phyloP scores from a whole-genome alignment of 2,113 vertebrate species.

The Labeo rohita region DNA sequence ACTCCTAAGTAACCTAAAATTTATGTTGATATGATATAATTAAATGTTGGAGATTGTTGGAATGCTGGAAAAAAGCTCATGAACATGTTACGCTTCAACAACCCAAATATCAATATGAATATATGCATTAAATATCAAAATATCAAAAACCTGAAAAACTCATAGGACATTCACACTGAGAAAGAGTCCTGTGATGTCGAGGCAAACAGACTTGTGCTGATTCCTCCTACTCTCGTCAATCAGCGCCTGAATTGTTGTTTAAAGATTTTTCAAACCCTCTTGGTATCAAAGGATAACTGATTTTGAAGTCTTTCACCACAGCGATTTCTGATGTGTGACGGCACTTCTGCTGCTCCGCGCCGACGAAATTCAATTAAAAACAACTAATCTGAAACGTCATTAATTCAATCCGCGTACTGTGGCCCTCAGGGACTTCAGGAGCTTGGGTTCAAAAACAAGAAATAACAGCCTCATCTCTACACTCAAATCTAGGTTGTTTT shows the following conservation, averaged over 20 bases:
- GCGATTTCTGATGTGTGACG: neutral
- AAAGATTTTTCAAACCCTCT: neutral
- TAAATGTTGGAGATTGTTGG: neutral
- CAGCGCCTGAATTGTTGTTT: neutral
- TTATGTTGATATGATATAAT: neutral
- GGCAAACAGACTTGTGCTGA: neutral
- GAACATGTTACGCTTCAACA: neutral
- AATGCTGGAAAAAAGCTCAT: neutral
- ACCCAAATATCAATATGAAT: neutral
- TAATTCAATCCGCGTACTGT: neutral
- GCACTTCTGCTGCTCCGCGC: neutral
- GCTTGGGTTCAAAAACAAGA: neutral
- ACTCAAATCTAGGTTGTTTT: constrained; percentile 26
- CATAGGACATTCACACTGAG: neutral
- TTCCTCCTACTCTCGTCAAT: neutral
- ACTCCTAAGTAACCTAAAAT: neutral
- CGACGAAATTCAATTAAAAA: constrained; percentile 1
- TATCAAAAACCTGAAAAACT: neutral
- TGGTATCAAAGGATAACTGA: neutral
- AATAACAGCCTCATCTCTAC: neutral
- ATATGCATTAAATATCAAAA: neutral
- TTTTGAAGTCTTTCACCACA: neutral
- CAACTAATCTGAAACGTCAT: neutral
- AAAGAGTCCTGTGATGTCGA: neutral
- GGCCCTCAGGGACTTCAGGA: neutral